Evolutionary conservation across 2,113 vertebrate species (phyloP), one percentile per base, ranked within the genome.

Genomic region (Neolamprologus modestus): DNA sequence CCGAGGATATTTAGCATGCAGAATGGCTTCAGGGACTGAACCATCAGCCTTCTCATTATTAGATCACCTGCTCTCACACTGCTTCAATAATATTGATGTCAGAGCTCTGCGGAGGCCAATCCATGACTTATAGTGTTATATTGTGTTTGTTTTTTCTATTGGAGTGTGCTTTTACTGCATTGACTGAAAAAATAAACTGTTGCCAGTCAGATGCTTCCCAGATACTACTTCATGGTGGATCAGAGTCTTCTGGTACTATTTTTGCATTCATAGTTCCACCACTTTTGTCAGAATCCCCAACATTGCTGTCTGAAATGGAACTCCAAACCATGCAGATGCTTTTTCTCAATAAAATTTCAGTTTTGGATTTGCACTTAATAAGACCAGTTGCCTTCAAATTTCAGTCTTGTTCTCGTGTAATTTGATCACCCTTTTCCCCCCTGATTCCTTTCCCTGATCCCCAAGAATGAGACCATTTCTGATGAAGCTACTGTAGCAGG

Each of bases 361-460:
- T 42, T 71, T 71, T 42, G 35, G 14, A 24, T 71, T 42, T 37
- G 19, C 7, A 71, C 35, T 71, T 40, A 24, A 42, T 71, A 71
- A 71, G 35, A 71, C 19, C 66, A 42, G 37, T 16, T 6, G 37
- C 37, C 66, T 1, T 71, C 35, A 42, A 42, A 71, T 40, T 21
- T 68, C 35, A 68, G 63, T 3, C 63, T 21, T 24, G 35, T 68
- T 68, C 63, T 68, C 0, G 7, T 40, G 21, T 40, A 68, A 68
- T 42, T 42, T 40, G 37, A 42, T 71, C n/a, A 24, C 2, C n/a
- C 35, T 3, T 68, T 13, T 0, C 11, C 35, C 63, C 33, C 19
- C 35, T 5, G 63, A 40, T 40, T 21, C n/a, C 35, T 8, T 68
- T 68, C 63, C n/a, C n/a, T 1, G 12, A 40, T 63, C 4, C 59